Percentiles rank a stretch among this genome's conserved stretches.
These are phyloP conservation scores for Oligia strigilis DNA, from an alignment of 2,888 invertebrate species.

Conservation along the genomic window DNA sequence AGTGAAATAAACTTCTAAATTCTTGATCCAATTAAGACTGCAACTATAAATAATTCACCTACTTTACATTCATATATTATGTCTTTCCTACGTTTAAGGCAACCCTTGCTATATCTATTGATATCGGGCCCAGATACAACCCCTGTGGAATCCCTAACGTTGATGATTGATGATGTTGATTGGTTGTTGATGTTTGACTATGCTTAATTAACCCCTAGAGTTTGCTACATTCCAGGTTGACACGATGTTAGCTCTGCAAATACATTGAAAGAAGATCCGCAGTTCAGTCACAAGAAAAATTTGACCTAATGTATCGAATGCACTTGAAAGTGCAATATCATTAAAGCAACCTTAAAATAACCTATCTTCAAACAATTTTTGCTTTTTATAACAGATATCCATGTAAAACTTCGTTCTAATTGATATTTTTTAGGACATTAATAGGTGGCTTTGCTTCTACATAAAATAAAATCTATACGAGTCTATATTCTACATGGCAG, in stretches of 20 bases:
- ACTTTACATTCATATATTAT: background rate
- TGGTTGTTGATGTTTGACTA: slow-evolving; percentile 1
- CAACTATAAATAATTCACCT: background rate
- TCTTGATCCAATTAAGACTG: slow-evolving; percentile 11
- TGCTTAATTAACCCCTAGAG: background rate
- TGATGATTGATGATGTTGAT: too few species aligned
- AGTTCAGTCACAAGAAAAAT: background rate
- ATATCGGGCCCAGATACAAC: background rate
- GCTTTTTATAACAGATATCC: background rate
- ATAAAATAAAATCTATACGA: slow-evolving; percentile 14
- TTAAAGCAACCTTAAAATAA: slow-evolving; percentile 6
- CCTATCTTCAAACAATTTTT: background rate
- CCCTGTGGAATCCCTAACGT: slow-evolving; percentile 8
- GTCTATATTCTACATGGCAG: slow-evolving; percentile 36
- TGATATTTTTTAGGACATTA: slow-evolving; percentile 10
- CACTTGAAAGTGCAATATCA: slow-evolving; percentile 14
- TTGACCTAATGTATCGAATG: slow-evolving; percentile 11
- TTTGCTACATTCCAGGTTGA: background rate
- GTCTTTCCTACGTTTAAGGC: background rate
- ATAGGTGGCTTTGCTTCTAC: slow-evolving; percentile 8
- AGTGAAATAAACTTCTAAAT: slow-evolving; percentile 6
- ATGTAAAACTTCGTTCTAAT: background rate
- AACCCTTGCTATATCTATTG: background rate
- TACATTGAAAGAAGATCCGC: background rate
- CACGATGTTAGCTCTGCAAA: background rate